phyloP scores from a whole-genome alignment of 1,140 invertebrate species.

The Formica exsecta region DNA sequence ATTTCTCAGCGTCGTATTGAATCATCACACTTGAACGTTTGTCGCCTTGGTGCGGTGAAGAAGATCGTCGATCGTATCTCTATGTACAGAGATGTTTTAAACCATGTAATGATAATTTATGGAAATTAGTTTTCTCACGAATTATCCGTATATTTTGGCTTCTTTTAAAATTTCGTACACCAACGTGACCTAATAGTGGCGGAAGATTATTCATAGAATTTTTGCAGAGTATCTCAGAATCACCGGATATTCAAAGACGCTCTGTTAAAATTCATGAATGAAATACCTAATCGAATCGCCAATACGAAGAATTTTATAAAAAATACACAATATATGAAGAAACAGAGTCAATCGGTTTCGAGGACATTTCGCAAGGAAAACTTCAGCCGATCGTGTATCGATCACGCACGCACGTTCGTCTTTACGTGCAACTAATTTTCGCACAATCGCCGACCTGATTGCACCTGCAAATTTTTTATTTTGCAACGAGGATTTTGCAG shows the following conservation, averaged over 20 bases:
- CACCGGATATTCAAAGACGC: not conserved
- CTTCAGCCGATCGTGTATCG: not conserved
- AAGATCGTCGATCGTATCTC: not conserved
- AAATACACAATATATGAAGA: not conserved
- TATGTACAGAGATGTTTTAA: not conserved
- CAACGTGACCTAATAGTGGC: not conserved
- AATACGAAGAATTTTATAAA: not conserved
- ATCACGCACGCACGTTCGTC: conserved; percentile 17
- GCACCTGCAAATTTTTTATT: conserved; percentile 29
- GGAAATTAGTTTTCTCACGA: not conserved
- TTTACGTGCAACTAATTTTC: conserved; percentile 41
- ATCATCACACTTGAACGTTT: conserved; percentile 65
- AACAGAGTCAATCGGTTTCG: conserved; percentile 3
- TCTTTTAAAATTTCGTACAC: no score
- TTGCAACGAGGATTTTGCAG: not conserved
- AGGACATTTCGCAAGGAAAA: not conserved
- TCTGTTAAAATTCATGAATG: not conserved
- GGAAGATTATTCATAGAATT: not conserved
- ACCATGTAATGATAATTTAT: not conserved
- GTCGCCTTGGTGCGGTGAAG: not conserved
- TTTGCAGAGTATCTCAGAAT: not conserved
- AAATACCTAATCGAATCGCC: not conserved
- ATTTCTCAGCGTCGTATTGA: conserved; percentile 45
- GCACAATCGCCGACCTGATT: conserved; percentile 14
- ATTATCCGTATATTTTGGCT: conserved; percentile 22